Evolutionary conservation across 2,113 vertebrate species (phyloP).

Genomic region (Notothenia rossii): DNA sequence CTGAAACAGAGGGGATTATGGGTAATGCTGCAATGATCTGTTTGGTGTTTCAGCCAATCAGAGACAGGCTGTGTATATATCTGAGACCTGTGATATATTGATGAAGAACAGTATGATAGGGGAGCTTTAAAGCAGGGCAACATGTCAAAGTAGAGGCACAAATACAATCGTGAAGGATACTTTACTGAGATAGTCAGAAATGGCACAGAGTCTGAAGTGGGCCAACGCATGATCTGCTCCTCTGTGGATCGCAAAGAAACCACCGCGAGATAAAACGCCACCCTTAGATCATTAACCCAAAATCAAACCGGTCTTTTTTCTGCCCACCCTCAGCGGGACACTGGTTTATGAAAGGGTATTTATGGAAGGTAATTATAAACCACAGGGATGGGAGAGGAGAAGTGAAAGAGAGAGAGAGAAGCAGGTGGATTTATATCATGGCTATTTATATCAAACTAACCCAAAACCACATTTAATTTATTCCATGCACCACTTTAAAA

Average conservation of each 20-base stretch:
- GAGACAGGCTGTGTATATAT: too few species aligned
- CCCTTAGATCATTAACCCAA: conserved; percentile 74
- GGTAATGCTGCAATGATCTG: too few species aligned
- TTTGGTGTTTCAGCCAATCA: too few species aligned
- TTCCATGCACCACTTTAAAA: conserved; percentile 53
- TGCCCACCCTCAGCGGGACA: conserved; percentile 45
- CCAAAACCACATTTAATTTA: conserved; percentile 60
- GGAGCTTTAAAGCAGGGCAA: too few species aligned
- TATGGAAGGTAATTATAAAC: conserved; percentile 76
- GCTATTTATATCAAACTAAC: conserved; percentile 74
- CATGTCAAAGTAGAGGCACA: too few species aligned
- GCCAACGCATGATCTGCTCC: conserved; percentile 45
- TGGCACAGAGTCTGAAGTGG: conserved; percentile 55
- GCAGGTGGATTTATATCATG: conserved; percentile 45
- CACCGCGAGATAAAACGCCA: conserved; percentile 23
- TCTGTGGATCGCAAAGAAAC: conserved; percentile 40
- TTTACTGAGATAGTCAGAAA: conserved; percentile 1
- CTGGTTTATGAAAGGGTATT: conserved; percentile 62
- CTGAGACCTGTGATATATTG: too few species aligned
- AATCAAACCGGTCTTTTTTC: conserved; percentile 66
- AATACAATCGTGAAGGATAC: too few species aligned
- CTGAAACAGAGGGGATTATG: too few species aligned
- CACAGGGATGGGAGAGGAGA: conserved; percentile 24
- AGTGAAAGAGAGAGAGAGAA: not conserved
- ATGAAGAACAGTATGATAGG: too few species aligned